Evolutionary conservation across 2,797 vertebrate species (phyloP).

Genomic region (Pelochelys cantorii): DNA sequence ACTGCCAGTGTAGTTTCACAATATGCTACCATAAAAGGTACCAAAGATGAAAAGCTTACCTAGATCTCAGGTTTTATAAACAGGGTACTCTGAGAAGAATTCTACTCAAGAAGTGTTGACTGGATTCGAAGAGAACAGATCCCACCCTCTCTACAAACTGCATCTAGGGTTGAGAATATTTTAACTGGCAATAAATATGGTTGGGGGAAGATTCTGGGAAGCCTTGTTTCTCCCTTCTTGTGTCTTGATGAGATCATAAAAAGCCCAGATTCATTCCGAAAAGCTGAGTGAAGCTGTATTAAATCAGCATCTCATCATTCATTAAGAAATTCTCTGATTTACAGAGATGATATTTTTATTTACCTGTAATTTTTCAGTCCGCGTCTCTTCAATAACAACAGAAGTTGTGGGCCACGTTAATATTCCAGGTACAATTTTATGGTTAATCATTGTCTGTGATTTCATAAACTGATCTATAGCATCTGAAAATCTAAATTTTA

Average conservation of each 20-base stretch:
- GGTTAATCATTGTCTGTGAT: constrained; percentile 87
- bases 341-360: background rate
- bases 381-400: constrained; percentile 88
- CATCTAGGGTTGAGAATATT: background rate
- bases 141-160: background rate
- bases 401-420: constrained; percentile 93
- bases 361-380: constrained; percentile 80
- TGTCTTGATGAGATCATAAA: background rate
- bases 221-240: background rate
- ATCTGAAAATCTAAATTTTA: constrained; percentile 83
- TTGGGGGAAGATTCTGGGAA: background rate
- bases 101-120: background rate
- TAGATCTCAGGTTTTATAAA: background rate
- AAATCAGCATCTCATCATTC: background rate
- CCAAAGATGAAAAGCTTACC: rapidly evolving
- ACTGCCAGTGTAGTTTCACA: background rate
- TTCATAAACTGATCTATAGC: constrained; percentile 89
- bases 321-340: background rate
- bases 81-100: background rate
- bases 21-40: rapidly evolving
- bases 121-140: background rate
- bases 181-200: background rate
- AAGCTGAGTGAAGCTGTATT: background rate
- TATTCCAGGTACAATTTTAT: constrained; percentile 87
- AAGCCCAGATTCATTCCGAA: background rate